phyloP scores from a whole-genome alignment of 2,113 vertebrate species.

The Scophthalmus maximus region DNA sequence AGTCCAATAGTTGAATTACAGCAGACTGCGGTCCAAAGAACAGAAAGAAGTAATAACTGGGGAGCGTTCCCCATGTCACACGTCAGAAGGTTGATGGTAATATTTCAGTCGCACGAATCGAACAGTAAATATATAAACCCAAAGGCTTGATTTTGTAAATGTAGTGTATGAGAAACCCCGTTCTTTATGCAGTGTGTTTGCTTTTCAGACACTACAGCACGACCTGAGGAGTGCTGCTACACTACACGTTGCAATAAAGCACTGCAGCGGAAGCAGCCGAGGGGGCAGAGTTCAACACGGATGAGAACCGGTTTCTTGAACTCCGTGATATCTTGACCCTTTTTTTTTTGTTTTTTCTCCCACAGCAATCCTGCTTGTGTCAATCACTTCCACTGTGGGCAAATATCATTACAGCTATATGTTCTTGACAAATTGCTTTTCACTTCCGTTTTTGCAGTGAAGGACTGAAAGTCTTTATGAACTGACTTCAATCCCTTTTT shows the following conservation, averaged over 20 bases:
- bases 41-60: background rate
- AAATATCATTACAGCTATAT: constrained; percentile 37
- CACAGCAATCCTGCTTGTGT: constrained; percentile 56
- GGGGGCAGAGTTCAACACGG: constrained; percentile 57
- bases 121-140: background rate
- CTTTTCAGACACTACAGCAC: constrained; percentile 21
- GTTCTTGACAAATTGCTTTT: constrained; percentile 55
- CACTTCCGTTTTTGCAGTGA: constrained; percentile 10
- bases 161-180: background rate
- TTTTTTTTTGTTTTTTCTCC: too few species aligned
- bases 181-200: background rate
- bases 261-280: background rate
- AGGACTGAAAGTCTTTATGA: constrained; percentile 11
- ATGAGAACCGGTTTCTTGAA: constrained; percentile 38
- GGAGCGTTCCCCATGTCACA: background rate
- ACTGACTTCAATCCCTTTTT: constrained; percentile 8
- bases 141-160: background rate
- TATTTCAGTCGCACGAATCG: background rate
- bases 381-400: constrained; percentile 59
- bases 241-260: constrained; percentile 41
- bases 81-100: background rate
- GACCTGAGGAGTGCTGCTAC: constrained; percentile 30
- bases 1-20: background rate
- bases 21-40: background rate
- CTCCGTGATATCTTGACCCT: constrained; percentile 60